Evolutionary conservation across 2,797 vertebrate genomes (phyloP).

Genomic region (Phoxinus dragarum): DNA sequence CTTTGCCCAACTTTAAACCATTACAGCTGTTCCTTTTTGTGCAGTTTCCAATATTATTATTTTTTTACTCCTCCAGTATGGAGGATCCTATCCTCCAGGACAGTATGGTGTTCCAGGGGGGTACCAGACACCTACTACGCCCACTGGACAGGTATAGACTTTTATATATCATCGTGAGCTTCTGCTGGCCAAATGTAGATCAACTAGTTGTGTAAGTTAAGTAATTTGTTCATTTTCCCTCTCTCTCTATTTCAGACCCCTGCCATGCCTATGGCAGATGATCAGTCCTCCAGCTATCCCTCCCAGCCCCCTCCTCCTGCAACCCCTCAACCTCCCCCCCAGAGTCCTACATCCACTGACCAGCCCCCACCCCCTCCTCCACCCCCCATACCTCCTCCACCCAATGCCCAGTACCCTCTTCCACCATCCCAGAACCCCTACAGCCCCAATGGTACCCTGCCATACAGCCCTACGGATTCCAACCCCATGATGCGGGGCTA

Average conservation of each 20-base stretch:
- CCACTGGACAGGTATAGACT: slow-evolving; percentile 78
- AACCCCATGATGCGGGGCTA: slow-evolving; percentile 74
- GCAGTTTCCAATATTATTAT: not conserved
- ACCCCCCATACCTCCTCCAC: slow-evolving; percentile 74
- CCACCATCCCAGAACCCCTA: slow-evolving; percentile 74
- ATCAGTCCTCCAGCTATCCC: slow-evolving; percentile 74
- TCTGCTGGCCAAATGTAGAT: not conserved
- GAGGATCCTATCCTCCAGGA: slow-evolving; percentile 74
- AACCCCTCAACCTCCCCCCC: slow-evolving; percentile 79
- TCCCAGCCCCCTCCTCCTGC: slow-evolving; percentile 75
- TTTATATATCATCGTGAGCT: not conserved
- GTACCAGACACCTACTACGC: slow-evolving; percentile 71
- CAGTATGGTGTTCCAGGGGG: slow-evolving; percentile 76
- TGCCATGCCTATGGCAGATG: slow-evolving; percentile 81
- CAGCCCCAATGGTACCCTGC: slow-evolving; percentile 70
- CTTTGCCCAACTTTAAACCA: not conserved
- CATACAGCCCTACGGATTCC: slow-evolving; percentile 74
- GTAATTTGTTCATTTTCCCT: not conserved
- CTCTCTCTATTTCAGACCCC: slow-evolving; percentile 68
- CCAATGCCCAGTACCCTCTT: slow-evolving; percentile 75
- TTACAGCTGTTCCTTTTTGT: not conserved
- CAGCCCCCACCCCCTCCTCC: slow-evolving; percentile 79
- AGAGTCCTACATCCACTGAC: slow-evolving; percentile 78
- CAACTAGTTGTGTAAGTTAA: not conserved
- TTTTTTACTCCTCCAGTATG: slow-evolving; percentile 70